These are phyloP conservation scores for Monochamus alternatus DNA, from an alignment of 2,888 invertebrate genomes.

Conservation along the genomic window DNA sequence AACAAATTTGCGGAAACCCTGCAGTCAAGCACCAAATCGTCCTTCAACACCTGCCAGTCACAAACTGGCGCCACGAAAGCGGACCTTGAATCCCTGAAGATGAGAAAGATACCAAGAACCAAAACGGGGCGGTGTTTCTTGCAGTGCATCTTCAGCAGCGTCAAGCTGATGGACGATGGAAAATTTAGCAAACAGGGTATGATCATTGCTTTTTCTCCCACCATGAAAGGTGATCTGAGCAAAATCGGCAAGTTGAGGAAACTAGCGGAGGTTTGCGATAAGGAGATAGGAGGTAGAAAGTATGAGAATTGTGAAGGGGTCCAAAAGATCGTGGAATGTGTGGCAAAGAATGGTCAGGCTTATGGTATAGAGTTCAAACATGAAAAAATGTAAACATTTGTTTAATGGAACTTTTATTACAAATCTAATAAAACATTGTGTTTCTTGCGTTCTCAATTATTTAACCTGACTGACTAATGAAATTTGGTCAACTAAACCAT, in stretches of 20 bases:
- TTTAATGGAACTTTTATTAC: not conserved
- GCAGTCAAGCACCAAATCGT: constrained; percentile 5
- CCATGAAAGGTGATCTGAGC: constrained; percentile 58
- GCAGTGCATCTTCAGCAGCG: constrained; percentile 64
- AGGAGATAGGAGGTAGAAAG: constrained; percentile 57
- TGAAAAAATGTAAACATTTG: constrained; percentile 26
- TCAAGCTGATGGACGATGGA: constrained; percentile 65
- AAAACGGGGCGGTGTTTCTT: constrained; percentile 59
- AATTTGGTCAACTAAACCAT: too few species aligned
- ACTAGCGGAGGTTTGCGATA: constrained; percentile 63
- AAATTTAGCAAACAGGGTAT: constrained; percentile 64
- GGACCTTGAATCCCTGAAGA: constrained; percentile 61
- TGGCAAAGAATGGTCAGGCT: constrained; percentile 55
- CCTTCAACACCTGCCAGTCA: constrained; percentile 59
- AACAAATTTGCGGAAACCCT: not conserved
- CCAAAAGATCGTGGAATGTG: constrained; percentile 62
- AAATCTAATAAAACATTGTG: constrained; percentile 2
- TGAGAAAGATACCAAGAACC: constrained; percentile 62
- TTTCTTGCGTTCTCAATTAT: too few species aligned
- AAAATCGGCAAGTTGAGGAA: constrained; percentile 60
- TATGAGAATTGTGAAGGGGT: constrained; percentile 61
- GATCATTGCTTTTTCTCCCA: constrained; percentile 60
- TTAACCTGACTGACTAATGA: too few species aligned
- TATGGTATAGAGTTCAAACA: constrained; percentile 46
- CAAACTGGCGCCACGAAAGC: constrained; percentile 63